Evolutionary conservation across 2,888 invertebrate genomes (phyloP).

Genomic region (Polymixis lichenea): DNA sequence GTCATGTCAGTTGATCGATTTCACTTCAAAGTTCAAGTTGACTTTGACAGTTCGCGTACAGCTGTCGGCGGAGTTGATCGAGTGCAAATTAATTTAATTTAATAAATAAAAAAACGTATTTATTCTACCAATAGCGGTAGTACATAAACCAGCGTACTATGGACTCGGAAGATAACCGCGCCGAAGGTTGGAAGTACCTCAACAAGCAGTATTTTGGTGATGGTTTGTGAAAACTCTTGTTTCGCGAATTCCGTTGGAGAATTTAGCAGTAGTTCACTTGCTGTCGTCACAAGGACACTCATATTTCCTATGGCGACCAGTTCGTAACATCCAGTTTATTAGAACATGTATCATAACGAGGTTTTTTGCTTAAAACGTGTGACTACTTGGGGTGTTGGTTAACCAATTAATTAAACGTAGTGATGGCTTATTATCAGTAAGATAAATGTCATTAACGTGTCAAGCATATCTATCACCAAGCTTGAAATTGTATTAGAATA

Average conservation of each 20-base stretch:
- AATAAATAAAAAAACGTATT: slow-evolving; percentile 57
- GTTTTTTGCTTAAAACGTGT: slow-evolving; percentile 8
- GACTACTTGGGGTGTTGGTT: slow-evolving; percentile 2
- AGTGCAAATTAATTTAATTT: slow-evolving; percentile 60
- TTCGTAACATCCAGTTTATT: slow-evolving; percentile 36
- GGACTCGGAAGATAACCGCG: slow-evolving; percentile 85
- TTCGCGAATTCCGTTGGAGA: slow-evolving; percentile 65
- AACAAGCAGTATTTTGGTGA: slow-evolving; percentile 89
- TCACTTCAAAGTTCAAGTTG: slow-evolving; percentile 53
- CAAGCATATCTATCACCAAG: slow-evolving; percentile 26
- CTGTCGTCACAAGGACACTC: slow-evolving; percentile 74
- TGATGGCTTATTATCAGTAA: slow-evolving; percentile 48
- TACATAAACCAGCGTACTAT: slow-evolving; percentile 66
- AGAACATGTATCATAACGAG: slow-evolving; percentile 21
- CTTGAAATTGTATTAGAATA: slow-evolving; percentile 33
- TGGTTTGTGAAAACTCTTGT: slow-evolving; percentile 79
- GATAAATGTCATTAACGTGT: slow-evolving; percentile 43
- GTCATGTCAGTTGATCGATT: slow-evolving; percentile 56
- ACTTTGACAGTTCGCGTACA: slow-evolving; percentile 75
- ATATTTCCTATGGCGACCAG: slow-evolving; percentile 50
- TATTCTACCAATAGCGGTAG: slow-evolving; percentile 46
- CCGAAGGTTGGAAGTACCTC: slow-evolving; percentile 88
- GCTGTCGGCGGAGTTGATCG: slow-evolving; percentile 59
- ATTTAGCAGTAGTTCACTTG: slow-evolving; percentile 67
- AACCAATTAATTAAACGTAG: slow-evolving; percentile 20